Conservation (phyloP, 2,797 vertebrate genomes). For the Gorsachius magnificus region DNA sequence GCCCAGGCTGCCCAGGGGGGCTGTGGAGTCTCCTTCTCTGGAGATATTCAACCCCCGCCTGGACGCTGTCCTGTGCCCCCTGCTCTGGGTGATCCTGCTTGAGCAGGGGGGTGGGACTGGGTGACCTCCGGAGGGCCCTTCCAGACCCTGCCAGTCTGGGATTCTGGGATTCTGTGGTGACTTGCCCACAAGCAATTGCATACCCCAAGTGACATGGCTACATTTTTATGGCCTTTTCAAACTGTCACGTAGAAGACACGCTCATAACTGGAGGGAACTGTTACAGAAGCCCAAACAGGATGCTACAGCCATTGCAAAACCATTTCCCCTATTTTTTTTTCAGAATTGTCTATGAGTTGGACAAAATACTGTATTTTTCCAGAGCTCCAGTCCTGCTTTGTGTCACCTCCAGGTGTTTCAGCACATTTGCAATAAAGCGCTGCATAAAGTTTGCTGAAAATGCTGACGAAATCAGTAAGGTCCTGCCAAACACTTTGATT, state of each 20-base stretch:
- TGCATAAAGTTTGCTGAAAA: neutral
- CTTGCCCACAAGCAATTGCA: fast-evolving
- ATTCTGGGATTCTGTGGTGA: neutral
- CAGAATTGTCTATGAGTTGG: neutral
- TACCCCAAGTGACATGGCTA: too few relatives aligned
- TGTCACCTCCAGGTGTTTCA: neutral
- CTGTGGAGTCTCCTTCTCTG: too few relatives aligned
- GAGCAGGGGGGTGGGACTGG: too few relatives aligned
- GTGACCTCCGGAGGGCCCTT: too few relatives aligned
- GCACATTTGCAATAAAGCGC: neutral
- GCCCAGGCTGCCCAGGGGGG: too few relatives aligned
- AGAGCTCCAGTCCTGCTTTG: neutral
- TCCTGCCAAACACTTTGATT: neutral
- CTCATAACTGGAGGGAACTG: neutral
- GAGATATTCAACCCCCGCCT: too few relatives aligned
- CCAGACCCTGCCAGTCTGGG: too few relatives aligned
- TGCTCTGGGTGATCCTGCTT: too few relatives aligned
- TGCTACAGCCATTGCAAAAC: neutral
- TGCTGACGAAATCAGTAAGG: neutral
- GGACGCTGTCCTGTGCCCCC: too few relatives aligned
- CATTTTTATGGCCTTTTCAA: neutral
- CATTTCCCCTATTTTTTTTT: neutral
- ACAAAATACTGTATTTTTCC: neutral
- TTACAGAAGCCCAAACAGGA: neutral
- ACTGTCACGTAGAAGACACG: neutral